These are phyloP conservation scores for Apamea epomidion DNA, from an alignment of 2,888 invertebrate species.

Conservation along the genomic window DNA sequence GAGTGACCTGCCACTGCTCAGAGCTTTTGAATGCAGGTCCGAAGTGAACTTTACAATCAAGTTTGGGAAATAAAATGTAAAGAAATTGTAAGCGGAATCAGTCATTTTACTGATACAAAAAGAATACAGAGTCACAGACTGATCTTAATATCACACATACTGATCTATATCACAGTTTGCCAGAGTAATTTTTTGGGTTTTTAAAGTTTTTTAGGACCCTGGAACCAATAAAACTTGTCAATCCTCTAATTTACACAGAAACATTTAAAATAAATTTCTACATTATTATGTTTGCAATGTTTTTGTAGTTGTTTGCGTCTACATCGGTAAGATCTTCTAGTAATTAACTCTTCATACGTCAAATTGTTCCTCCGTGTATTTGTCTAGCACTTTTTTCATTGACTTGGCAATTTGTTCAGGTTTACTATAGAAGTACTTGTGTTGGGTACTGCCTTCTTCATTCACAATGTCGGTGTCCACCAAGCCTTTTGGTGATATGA, in stretches of 20 bases:
- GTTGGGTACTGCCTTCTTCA: slow-evolving; percentile 90
- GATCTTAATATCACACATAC: slow-evolving; percentile 15
- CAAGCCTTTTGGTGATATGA: slow-evolving; percentile 90
- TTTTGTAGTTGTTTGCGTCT: neutral
- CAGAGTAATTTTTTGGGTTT: slow-evolving; percentile 20
- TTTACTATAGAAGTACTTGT: slow-evolving; percentile 90
- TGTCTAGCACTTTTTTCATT: slow-evolving; percentile 86
- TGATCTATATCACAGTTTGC: slow-evolving; percentile 39
- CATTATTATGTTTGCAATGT: neutral
- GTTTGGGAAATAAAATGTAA: neutral
- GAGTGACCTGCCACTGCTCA: neutral
- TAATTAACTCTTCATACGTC: slow-evolving; percentile 75
- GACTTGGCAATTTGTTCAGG: slow-evolving; percentile 88
- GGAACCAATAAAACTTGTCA: slow-evolving; percentile 64
- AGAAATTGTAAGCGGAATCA: slow-evolving; percentile 13
- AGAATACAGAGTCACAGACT: slow-evolving; percentile 41
- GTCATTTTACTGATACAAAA: slow-evolving; percentile 46
- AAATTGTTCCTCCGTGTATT: slow-evolving; percentile 79
- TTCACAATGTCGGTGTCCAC: slow-evolving; percentile 90
- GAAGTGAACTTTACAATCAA: neutral
- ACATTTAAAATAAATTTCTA: neutral
- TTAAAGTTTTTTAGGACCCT: slow-evolving; percentile 44
- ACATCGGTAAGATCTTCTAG: slow-evolving; percentile 18
- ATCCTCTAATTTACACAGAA: slow-evolving; percentile 34
- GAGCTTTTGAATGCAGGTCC: neutral